Percentiles rank a stretch among this genome's conserved stretches.
phyloP scores from a whole-genome alignment of 2,113 vertebrate genomes.

The Periophthalmus modestus region DNA sequence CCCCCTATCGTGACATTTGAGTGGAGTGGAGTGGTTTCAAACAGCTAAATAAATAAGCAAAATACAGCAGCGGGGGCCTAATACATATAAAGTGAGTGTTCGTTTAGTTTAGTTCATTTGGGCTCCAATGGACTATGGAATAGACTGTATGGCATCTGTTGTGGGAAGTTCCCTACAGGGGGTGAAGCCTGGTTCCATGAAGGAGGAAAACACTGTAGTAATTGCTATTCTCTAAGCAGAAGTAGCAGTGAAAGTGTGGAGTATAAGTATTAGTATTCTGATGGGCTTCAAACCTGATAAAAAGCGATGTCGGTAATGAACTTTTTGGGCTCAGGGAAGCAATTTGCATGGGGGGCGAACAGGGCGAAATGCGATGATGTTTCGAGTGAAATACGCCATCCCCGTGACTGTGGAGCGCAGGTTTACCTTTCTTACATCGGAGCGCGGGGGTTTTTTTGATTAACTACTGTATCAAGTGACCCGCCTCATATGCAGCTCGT shows the following conservation, averaged over 20 bases:
- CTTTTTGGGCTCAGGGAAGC: constrained; percentile 60
- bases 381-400: constrained; percentile 60
- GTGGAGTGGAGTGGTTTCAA: constrained; percentile 1
- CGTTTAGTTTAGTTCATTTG: constrained; percentile 69
- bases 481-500: constrained; percentile 26
- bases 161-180: constrained; percentile 51
- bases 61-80: constrained; percentile 35
- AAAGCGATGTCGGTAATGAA: constrained; percentile 74
- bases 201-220: constrained; percentile 65
- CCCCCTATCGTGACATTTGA: constrained; percentile 16
- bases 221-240: constrained; percentile 59
- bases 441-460: constrained; percentile 44
- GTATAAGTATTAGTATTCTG: constrained; percentile 67
- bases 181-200: constrained; percentile 64
- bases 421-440: constrained; percentile 21
- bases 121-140: constrained; percentile 63
- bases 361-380: constrained; percentile 63
- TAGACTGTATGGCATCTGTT: constrained; percentile 67
- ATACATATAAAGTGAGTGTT: constrained; percentile 68
- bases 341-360: constrained; percentile 74
- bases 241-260: constrained; percentile 42
- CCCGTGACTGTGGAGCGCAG: constrained; percentile 23
- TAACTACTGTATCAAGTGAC: constrained; percentile 42
- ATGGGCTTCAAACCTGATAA: constrained; percentile 63
- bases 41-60: constrained; percentile 50